Conservation (phyloP, 2,888 invertebrate genomes). For the Catocala sponsa region DNA sequence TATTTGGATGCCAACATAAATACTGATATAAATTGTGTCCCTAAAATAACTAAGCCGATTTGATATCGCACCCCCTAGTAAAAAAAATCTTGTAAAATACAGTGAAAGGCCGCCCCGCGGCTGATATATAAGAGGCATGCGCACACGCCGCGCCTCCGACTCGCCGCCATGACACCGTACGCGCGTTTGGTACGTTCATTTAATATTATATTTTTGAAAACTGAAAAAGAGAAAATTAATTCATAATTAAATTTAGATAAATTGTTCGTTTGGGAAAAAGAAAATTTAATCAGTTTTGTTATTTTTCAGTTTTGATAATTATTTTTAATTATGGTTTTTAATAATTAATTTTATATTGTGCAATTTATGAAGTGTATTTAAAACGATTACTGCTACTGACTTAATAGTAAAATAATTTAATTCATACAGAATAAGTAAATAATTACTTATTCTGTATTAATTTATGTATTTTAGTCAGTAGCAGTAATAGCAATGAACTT, state of each 20-base stretch:
- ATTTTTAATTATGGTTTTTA: too few species aligned
- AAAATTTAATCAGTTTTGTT: too few species aligned
- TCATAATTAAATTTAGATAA: background rate
- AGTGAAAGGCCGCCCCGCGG: constrained; percentile 80
- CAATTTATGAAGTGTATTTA: too few species aligned
- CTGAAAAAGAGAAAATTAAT: constrained; percentile 5
- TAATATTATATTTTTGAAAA: constrained; percentile 46
- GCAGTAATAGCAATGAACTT: background rate
- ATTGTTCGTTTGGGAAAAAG: too few species aligned
- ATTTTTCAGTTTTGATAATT: too few species aligned
- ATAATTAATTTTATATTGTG: too few species aligned
- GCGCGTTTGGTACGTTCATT: constrained; percentile 80
- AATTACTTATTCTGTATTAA: too few species aligned
- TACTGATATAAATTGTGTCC: background rate
- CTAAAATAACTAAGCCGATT: background rate
- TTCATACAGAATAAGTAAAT: background rate
- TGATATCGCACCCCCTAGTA: constrained; percentile 57
- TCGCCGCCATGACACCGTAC: constrained; percentile 79
- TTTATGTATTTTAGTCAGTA: too few species aligned
- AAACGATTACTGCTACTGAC: too few species aligned
- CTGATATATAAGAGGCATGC: constrained; percentile 76
- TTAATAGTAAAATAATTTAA: background rate
- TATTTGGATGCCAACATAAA: too few species aligned
- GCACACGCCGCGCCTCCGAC: constrained; percentile 80
- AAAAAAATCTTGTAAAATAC: constrained; percentile 49